Evolutionary conservation across 2,113 vertebrate species (phyloP), one percentile per base, ranked within the genome.

Genomic region (Erpornis zantholeuca): DNA sequence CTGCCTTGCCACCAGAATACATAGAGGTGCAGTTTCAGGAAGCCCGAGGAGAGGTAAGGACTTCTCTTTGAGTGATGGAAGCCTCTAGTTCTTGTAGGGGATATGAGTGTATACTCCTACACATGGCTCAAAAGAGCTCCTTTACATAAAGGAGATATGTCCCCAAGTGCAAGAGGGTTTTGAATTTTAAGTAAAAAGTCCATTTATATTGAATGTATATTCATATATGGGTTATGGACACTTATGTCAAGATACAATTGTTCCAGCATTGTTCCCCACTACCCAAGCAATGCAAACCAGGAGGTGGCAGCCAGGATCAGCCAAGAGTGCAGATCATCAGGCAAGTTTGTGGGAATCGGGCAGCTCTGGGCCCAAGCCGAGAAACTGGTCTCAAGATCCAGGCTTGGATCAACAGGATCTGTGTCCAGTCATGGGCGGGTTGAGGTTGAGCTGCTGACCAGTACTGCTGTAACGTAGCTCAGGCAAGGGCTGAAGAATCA

Each of bases 11-110:
- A 27, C 91, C 97, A 23, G 93, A 97, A 7, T 99, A 98, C 82
- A 89, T 99, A 52, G 97, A 99, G 36, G 98, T 99, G 24, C 73
- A 96, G 49, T 97, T 99, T 83, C 96, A 96, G 91, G 98, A 98
- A 44, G 45, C 83, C n/a, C 35, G 35, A 25, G 33, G 82, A 61
- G 97, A 98, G 97, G 98, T 98, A 95, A 97, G 98, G 91, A 45
- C 20, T 78, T 77, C 16, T 2, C 5, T 83, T 64, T 65, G 53
- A 68, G 53, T 82, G 57, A 28, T 57, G 21, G 40, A 82, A 76
- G 15, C n/a, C 12, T 64, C 14, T 23, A 36, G 12, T 33, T 90
- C 50, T 82, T 15, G 3, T 63, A 79, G 57, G 16, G 45, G 1
- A 10, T 49, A 11, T 44, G 35, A 45, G 6, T 31, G 15, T 76